Conservation (phyloP, 2,113 vertebrate genomes). For the Clinocottus analis region DNA sequence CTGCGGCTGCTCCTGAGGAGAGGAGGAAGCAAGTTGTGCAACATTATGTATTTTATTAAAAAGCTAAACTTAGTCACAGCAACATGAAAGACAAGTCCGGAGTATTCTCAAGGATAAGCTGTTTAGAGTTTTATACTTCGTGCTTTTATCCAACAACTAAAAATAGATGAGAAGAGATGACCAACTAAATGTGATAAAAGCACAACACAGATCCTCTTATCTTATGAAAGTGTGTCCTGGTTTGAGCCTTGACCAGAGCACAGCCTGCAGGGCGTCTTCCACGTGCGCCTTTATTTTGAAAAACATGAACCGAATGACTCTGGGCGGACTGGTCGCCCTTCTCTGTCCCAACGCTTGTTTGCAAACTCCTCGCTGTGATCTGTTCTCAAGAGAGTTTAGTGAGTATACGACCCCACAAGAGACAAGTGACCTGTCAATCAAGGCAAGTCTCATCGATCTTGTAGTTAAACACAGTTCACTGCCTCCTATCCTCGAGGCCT, state of each 20-base stretch:
- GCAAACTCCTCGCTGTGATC: constrained; percentile 52
- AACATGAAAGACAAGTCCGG: background rate
- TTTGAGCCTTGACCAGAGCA: constrained; percentile 64
- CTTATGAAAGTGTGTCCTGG: constrained; percentile 53
- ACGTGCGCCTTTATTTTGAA: constrained; percentile 56
- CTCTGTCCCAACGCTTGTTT: constrained; percentile 26
- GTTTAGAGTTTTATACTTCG: background rate
- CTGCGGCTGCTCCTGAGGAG: constrained; percentile 94
- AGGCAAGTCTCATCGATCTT: background rate
- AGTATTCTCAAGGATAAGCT: background rate
- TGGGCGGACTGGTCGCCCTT: constrained; percentile 5
- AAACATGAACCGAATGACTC: constrained; percentile 74
- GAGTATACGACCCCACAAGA: background rate
- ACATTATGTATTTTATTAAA: background rate
- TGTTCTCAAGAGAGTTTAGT: background rate
- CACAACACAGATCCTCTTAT: constrained; percentile 23
- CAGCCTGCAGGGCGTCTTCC: constrained; percentile 61
- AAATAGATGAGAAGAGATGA: too few species aligned
- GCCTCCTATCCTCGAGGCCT: background rate
- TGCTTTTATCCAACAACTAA: background rate
- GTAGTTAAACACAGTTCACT: background rate
- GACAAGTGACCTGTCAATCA: background rate
- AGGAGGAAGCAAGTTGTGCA: background rate
- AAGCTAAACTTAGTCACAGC: background rate
- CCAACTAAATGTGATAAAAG: background rate